phyloP scores from a whole-genome alignment of 2,113 vertebrate genomes.

The Alligator sinensis region DNA sequence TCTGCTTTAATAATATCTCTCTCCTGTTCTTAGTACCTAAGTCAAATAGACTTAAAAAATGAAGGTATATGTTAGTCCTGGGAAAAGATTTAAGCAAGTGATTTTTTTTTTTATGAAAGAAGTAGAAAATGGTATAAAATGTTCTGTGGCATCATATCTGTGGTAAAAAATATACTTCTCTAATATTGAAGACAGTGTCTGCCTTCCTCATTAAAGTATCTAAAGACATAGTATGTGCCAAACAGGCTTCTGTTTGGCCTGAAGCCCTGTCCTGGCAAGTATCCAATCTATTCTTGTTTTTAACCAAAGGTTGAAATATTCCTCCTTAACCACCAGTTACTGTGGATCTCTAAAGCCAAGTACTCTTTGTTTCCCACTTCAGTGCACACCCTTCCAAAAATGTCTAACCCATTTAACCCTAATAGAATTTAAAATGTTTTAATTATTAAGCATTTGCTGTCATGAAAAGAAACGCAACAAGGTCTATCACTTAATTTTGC shows the following conservation, averaged over 20 bases:
- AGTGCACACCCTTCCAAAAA: not conserved
- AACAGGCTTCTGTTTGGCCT: not conserved
- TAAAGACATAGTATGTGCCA: not conserved
- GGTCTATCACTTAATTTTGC: not conserved
- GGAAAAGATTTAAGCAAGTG: not conserved
- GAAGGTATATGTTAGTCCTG: not conserved
- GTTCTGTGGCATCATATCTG: not conserved
- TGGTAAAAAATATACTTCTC: not conserved
- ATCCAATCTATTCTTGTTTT: not conserved
- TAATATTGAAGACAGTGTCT: fast-evolving
- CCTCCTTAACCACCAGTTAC: not conserved
- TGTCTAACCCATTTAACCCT: not conserved
- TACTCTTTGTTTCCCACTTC: not conserved
- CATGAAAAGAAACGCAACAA: not conserved
- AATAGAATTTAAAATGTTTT: not conserved
- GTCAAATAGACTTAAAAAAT: not conserved
- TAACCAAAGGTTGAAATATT: not conserved
- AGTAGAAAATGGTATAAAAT: not conserved
- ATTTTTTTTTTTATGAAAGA: not conserved
- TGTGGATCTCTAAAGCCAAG: not conserved
- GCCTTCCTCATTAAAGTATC: not conserved
- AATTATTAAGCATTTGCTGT: not conserved
- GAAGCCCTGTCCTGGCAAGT: not conserved
- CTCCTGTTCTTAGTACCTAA: not conserved
- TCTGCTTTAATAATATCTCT: not conserved